A percentile compares a stretch with the other conserved stretches of the same genome.
Evolutionary conservation across 2,797 vertebrate species (phyloP).

Genomic region (Micrastur ruficollis): DNA sequence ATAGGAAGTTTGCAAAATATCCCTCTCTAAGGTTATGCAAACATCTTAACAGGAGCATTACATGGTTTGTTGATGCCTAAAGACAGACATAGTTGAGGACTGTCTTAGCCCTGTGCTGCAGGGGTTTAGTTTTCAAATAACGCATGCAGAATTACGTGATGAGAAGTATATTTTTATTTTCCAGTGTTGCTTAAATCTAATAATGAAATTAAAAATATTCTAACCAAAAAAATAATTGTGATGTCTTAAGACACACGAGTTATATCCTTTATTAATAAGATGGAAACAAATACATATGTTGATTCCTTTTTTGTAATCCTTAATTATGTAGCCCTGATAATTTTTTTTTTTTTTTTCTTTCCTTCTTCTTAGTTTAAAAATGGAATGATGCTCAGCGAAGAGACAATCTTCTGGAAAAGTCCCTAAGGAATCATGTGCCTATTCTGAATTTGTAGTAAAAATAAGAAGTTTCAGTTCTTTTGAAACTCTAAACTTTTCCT

Average conservation of each 20-base stretch:
- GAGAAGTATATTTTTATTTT: background rate
- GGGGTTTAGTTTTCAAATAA: background rate
- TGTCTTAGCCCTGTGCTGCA: background rate
- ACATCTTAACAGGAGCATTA: background rate
- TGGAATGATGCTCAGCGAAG: slow-evolving; percentile 66
- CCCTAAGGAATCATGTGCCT: slow-evolving; percentile 76
- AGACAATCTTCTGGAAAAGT: slow-evolving; percentile 77
- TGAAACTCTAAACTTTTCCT: slow-evolving; percentile 74
- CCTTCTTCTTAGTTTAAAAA: slow-evolving; percentile 52
- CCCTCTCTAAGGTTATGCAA: background rate
- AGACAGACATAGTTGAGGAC: background rate
- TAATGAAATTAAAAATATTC: background rate
- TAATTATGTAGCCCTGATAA: background rate
- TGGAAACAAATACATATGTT: background rate
- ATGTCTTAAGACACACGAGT: background rate
- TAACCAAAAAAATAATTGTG: background rate
- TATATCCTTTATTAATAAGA: background rate
- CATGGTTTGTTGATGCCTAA: background rate
- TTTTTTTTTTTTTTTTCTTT: background rate
- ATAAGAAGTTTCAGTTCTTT: slow-evolving; percentile 75
- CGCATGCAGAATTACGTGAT: background rate
- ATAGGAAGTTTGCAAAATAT: background rate
- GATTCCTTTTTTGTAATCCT: background rate
- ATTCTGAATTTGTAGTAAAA: slow-evolving; percentile 68
- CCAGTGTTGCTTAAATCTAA: background rate